phyloP scores from a whole-genome alignment of 23 tunicate species.

The Halocynthia aurantium region DNA sequence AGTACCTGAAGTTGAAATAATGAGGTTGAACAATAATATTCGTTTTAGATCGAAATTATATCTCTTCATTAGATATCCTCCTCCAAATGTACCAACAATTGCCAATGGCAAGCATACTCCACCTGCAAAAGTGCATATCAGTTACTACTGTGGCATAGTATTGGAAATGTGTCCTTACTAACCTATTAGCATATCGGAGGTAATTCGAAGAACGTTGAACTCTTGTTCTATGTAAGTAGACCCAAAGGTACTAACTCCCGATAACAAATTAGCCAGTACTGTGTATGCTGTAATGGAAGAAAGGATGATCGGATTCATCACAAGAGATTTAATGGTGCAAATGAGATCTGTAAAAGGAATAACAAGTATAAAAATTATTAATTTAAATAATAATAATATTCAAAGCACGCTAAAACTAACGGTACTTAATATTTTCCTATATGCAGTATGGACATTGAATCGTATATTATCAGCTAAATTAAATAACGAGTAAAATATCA shows the following conservation, averaged over 20 bases:
- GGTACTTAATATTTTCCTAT: too few relatives aligned
- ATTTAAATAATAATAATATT: too few relatives aligned
- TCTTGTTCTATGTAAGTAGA: slow-evolving; percentile 63
- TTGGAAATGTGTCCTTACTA: background rate
- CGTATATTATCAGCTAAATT: too few relatives aligned
- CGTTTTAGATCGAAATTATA: slow-evolving; percentile 59
- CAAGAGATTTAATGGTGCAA: slow-evolving; percentile 40
- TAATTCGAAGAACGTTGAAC: slow-evolving; percentile 45
- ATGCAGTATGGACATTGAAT: too few relatives aligned
- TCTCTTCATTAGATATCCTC: slow-evolving; percentile 74
- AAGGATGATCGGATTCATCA: slow-evolving; percentile 60
- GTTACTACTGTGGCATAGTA: background rate
- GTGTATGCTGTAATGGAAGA: slow-evolving; percentile 50
- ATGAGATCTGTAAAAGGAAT: slow-evolving; percentile 22
- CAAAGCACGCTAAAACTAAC: too few relatives aligned
- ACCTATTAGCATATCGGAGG: slow-evolving; percentile 82
- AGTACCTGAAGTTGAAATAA: slow-evolving; percentile 40
- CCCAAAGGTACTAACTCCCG: slow-evolving; percentile 79
- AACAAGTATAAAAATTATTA: background rate
- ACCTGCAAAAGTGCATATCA: slow-evolving; percentile 27
- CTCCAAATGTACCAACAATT: slow-evolving; percentile 60
- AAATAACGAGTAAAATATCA: background rate
- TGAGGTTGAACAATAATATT: slow-evolving; percentile 38
- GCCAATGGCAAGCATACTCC: slow-evolving; percentile 86
- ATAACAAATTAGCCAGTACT: slow-evolving; percentile 43